Evolutionary conservation across 2,797 vertebrate genomes (phyloP), one percentile per base, ranked within the genome.

Genomic region (Karalla daura): DNA sequence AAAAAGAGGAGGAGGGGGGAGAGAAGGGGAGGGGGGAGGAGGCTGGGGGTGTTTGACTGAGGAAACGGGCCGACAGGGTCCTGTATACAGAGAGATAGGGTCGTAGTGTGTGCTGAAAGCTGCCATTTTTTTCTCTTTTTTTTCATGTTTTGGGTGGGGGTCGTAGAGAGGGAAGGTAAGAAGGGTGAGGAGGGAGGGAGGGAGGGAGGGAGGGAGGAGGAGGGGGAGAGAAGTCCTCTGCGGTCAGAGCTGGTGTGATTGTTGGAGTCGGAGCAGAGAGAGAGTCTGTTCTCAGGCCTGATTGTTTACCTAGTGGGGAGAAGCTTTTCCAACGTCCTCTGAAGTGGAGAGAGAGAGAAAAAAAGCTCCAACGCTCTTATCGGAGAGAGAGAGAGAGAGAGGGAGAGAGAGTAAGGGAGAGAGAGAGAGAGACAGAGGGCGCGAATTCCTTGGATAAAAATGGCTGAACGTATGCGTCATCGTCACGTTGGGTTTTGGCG

Each of bases 61-160:
- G 96, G 96, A 96, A 97, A 95, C 95, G 92, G 95, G 93, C 95
- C 95, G 95, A 94, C 95, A 95, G 94, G 94, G 95, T 95, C 94
- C 94, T 95, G 94, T 95, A 95, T 94, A 95, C 94, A 95, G 95
- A 86, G 90, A 94, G 95, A 94, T 93, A 94, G 89, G 90, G 88
- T 92, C 91, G 90, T 83, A 92, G 91, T 92, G 93, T 92, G 85
- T 90, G 94, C 92, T 90, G 91, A 95, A 95, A 94, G 92, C 91
- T 90, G 88, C 80, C 67, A 49, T 76, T 67, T 77, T 73, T 63
- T 68, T 30, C 49, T 47, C 9, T 55, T 55, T 28, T 74, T 61
- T 21, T 49, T 47, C 3, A 47, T 58, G 33, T 74, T 70, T 53
- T 27, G 81, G 66, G 85, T 44, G 59, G 72, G 65, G 70, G 91